Evolutionary conservation across 2,888 invertebrate genomes (phyloP).

Genomic region (Eilema caniola): DNA sequence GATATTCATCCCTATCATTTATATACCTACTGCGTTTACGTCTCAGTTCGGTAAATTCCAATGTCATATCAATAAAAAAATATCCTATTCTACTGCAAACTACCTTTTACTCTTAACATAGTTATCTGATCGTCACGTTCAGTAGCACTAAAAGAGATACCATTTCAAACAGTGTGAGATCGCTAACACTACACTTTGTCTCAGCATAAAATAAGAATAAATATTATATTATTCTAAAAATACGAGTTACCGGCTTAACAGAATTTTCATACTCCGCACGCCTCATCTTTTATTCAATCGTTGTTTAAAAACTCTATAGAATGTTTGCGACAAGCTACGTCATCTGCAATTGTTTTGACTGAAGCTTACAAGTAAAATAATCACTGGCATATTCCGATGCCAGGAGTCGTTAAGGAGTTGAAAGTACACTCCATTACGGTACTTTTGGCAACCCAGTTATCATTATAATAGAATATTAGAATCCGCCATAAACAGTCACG

Average conservation of each 20-base stretch:
- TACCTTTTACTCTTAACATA: neutral
- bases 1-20: neutral
- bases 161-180: conserved; percentile 24
- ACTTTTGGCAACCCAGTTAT: conserved; percentile 69
- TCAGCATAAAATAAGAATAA: conserved; percentile 16
- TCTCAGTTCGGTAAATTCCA: neutral
- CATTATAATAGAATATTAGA: conserved; percentile 82
- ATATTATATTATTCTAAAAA: conserved; percentile 26
- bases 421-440: conserved; percentile 70
- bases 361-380: conserved; percentile 52
- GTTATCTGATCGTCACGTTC: neutral
- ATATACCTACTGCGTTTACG: neutral
- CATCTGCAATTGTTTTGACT: conserved; percentile 47
- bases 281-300: conserved; percentile 59
- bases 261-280: conserved; percentile 41
- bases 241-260: conserved; percentile 33
- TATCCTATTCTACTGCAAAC: neutral
- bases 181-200: conserved; percentile 22
- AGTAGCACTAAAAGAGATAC: neutral
- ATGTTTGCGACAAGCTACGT: conserved; percentile 54
- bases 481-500: conserved; percentile 71
- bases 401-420: conserved; percentile 54
- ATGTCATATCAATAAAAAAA: neutral
- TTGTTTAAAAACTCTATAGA: conserved; percentile 51
- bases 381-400: conserved; percentile 48